A percentile compares a stretch with the other conserved stretches of the same genome.
phyloP scores from a whole-genome alignment of 2,888 invertebrate genomes.

The Proisotoma minuta region DNA sequence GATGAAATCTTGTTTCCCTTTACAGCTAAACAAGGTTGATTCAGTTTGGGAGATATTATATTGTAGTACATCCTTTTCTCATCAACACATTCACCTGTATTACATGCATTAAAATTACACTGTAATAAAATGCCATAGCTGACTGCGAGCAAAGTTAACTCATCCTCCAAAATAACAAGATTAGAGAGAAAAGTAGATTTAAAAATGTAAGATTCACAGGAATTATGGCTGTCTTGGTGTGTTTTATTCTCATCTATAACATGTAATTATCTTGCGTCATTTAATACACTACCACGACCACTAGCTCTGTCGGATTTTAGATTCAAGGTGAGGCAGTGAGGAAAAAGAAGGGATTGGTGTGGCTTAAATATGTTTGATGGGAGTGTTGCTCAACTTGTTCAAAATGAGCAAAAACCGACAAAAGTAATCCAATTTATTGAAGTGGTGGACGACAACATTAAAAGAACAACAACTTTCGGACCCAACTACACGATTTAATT shows the following conservation, averaged over 20 bases:
- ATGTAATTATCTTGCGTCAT: conserved; percentile 42
- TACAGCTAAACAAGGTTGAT: no score
- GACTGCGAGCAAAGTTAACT: no score
- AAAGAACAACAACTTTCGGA: neutral
- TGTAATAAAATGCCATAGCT: no score
- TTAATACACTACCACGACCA: conserved; percentile 20
- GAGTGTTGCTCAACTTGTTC: neutral
- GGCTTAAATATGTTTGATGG: neutral
- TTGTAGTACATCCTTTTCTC: no score
- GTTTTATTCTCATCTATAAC: conserved; percentile 40
- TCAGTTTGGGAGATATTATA: no score
- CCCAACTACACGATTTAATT: neutral
- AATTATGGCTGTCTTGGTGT: conserved; percentile 41
- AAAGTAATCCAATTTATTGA: conserved; percentile 3
- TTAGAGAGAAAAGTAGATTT: neutral
- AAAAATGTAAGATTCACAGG: conserved; percentile 16
- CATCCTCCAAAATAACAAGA: no score
- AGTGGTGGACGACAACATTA: no score
- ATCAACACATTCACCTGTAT: no score
- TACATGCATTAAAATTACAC: no score
- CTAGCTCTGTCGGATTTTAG: neutral
- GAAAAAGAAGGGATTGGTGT: neutral
- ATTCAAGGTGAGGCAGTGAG: neutral
- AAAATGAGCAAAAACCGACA: conserved; percentile 1
- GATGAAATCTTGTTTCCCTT: no score